These are phyloP conservation scores for Smutsia temminckii DNA, from an alignment of 2,797 vertebrate genomes.

Conservation along the genomic window DNA sequence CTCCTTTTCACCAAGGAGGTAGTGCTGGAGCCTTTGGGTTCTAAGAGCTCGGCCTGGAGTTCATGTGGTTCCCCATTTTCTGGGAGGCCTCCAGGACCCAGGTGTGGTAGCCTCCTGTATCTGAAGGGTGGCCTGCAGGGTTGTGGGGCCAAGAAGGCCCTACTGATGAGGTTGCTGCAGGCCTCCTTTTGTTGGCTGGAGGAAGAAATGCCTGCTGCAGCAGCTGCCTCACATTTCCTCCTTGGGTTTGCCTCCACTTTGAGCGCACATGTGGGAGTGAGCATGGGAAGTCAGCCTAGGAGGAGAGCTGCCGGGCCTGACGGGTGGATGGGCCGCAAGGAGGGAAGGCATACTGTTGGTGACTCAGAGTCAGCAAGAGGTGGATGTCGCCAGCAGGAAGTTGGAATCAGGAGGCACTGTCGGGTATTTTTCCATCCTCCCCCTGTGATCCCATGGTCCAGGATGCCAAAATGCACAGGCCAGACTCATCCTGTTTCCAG, in stretches of 20 bases:
- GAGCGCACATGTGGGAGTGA: slow-evolving; percentile 67
- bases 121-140: background rate
- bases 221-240: slow-evolving; percentile 2
- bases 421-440: slow-evolving; percentile 76
- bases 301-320: slow-evolving; percentile 61
- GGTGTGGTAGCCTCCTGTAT: background rate
- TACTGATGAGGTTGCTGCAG: background rate
- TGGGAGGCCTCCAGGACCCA: background rate
- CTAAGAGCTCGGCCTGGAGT: background rate
- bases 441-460: background rate
- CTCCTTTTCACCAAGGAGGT: background rate
- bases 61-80: rapidly evolving
- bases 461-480: slow-evolving; percentile 61
- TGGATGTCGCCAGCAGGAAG: slow-evolving; percentile 69
- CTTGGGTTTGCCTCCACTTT: slow-evolving; percentile 64
- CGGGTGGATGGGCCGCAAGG: slow-evolving; percentile 64
- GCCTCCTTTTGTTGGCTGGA: background rate
- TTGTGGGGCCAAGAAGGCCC: background rate
- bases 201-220: slow-evolving; percentile 31
- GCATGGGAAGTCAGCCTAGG: slow-evolving; percentile 50
- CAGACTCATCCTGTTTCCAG: slow-evolving; percentile 59
- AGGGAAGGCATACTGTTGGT: slow-evolving; percentile 71
- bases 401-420: slow-evolving; percentile 63
- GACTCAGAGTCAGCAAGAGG: slow-evolving; percentile 79
- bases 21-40: background rate